Evolutionary conservation across 2,113 vertebrate genomes (phyloP).

Genomic region (Pantherophis guttatus): DNA sequence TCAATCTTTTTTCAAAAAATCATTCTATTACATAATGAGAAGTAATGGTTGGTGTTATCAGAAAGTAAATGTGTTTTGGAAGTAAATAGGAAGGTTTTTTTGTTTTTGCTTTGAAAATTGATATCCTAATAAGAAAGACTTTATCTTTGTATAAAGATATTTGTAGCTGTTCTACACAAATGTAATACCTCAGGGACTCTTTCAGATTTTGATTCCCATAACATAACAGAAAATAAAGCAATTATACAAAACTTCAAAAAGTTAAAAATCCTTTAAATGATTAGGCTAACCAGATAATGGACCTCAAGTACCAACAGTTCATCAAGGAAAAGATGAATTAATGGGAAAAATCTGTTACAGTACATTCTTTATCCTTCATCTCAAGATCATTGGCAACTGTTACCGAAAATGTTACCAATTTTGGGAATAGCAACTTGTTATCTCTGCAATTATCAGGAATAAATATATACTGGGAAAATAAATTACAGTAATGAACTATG

Average conservation of each 20-base stretch:
- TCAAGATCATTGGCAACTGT: background rate
- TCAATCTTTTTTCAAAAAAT: background rate
- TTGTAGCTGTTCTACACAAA: background rate
- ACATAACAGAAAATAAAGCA: no score
- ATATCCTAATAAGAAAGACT: background rate
- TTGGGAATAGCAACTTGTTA: background rate
- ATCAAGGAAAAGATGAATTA: background rate
- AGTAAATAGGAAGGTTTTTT: background rate
- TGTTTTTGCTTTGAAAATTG: background rate
- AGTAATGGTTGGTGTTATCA: background rate
- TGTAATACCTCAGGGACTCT: background rate
- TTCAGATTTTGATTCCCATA: background rate
- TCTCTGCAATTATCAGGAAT: background rate
- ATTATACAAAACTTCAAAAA: background rate
- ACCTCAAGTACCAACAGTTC: background rate
- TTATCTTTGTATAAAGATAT: background rate
- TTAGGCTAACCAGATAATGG: background rate
- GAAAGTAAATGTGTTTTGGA: background rate
- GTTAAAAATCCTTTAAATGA: background rate
- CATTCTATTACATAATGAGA: background rate
- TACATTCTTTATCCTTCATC: background rate
- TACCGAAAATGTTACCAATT: background rate
- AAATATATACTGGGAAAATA: background rate
- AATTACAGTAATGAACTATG: background rate
- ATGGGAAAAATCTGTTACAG: background rate